Evolutionary conservation across 2,113 vertebrate species (phyloP).

Genomic region (Microtus montanus): DNA sequence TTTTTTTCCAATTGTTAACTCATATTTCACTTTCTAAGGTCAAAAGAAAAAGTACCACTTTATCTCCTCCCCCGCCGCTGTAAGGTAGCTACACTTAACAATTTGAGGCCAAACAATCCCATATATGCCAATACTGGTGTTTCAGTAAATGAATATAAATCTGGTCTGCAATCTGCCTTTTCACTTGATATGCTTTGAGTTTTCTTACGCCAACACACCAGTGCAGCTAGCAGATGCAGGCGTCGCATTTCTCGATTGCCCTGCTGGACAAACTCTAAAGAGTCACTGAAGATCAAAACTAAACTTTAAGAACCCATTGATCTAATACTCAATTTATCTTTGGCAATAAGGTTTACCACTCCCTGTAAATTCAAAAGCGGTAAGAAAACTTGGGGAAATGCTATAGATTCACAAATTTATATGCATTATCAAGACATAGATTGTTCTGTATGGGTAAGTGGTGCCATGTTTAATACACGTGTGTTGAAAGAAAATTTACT

Average conservation of each 20-base stretch:
- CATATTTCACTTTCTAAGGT: slow-evolving; percentile 28
- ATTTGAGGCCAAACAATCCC: background rate
- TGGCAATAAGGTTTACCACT: background rate
- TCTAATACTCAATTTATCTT: background rate
- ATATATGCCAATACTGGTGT: background rate
- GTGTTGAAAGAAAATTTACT: background rate
- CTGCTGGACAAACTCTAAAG: background rate
- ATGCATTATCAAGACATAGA: background rate
- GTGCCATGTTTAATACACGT: background rate
- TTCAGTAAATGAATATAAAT: background rate
- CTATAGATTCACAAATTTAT: background rate
- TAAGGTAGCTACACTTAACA: background rate
- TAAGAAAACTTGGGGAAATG: background rate
- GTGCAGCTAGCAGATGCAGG: background rate
- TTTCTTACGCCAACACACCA: background rate
- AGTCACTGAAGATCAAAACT: background rate
- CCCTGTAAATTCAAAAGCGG: slow-evolving; percentile 8
- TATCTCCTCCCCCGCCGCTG: background rate
- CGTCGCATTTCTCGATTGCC: background rate
- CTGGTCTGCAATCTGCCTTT: background rate
- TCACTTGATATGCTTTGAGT: background rate
- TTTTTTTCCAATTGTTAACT: background rate
- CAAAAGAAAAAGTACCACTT: slow-evolving; percentile 25
- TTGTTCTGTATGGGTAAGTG: background rate
- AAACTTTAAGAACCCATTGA: background rate